Conservation (phyloP, 2,113 vertebrate genomes). For the Pseudonaja textilis region DNA sequence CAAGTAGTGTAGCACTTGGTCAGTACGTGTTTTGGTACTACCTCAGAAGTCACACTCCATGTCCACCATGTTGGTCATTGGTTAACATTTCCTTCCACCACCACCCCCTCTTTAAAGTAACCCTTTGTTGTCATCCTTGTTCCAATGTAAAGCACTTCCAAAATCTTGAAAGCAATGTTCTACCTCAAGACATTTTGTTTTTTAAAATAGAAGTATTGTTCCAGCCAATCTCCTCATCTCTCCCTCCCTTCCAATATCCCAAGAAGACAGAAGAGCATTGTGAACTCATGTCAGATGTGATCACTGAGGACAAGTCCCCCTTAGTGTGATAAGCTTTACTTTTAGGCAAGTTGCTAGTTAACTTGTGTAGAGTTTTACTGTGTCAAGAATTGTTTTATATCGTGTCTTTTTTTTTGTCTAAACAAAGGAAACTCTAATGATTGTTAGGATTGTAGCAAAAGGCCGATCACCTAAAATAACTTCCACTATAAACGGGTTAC, state of each 20-base stretch:
- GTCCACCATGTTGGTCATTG: constrained; percentile 62
- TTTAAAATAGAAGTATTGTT: constrained; percentile 51
- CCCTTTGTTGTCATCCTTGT: constrained; percentile 22
- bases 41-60: constrained; percentile 85
- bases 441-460: constrained; percentile 1
- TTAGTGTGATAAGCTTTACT: constrained; percentile 61
- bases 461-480: neutral
- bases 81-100: neutral
- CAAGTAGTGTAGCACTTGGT: constrained; percentile 72
- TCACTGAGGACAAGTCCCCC: constrained; percentile 10
- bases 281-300: neutral
- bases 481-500: accelerated
- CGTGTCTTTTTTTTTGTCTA: neutral
- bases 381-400: neutral
- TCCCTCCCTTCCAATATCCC: constrained; percentile 4
- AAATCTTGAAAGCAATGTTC: constrained; percentile 91
- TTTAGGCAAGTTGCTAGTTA: constrained; percentile 21
- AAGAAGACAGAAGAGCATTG: neutral
- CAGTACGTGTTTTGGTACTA: constrained; percentile 82
- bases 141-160: constrained; percentile 89
- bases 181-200: constrained; percentile 92
- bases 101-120: neutral
- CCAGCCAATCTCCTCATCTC: constrained; percentile 47
- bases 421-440: constrained; percentile 33
- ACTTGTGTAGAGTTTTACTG: constrained; percentile 14